Conservation (phyloP, 2,797 vertebrate species). For the Prionace glauca region DNA sequence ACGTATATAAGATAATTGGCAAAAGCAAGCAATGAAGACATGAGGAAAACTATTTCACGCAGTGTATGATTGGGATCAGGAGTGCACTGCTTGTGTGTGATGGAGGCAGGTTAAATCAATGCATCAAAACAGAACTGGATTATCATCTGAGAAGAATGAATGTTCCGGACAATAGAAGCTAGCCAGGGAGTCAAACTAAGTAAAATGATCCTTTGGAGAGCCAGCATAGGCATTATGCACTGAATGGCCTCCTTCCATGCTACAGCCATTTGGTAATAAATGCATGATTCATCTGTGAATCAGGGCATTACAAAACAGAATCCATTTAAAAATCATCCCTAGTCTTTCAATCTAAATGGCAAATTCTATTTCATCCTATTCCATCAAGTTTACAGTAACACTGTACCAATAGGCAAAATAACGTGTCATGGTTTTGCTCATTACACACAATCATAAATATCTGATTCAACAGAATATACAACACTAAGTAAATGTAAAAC, state of each 20-base stretch:
- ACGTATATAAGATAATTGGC: background rate
- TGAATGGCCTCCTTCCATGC: no score
- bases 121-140: background rate
- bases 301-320: background rate
- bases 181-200: no score
- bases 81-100: background rate
- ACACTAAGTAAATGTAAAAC: background rate
- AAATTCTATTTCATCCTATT: background rate
- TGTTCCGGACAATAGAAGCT: no score
- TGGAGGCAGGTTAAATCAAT: background rate
- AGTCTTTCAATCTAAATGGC: background rate
- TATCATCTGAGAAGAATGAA: no score
- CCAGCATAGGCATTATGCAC: no score
- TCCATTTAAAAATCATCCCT: background rate
- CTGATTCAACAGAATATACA: background rate
- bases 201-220: no score
- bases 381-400: background rate
- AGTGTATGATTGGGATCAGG: background rate
- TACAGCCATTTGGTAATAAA: background rate
- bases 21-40: background rate
- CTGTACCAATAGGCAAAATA: background rate
- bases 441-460: background rate
- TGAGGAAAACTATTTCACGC: background rate
- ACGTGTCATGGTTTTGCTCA: background rate
- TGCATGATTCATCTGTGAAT: background rate